phyloP scores from a whole-genome alignment of 2,888 invertebrate species.

The Ferdinandea cuprea region DNA sequence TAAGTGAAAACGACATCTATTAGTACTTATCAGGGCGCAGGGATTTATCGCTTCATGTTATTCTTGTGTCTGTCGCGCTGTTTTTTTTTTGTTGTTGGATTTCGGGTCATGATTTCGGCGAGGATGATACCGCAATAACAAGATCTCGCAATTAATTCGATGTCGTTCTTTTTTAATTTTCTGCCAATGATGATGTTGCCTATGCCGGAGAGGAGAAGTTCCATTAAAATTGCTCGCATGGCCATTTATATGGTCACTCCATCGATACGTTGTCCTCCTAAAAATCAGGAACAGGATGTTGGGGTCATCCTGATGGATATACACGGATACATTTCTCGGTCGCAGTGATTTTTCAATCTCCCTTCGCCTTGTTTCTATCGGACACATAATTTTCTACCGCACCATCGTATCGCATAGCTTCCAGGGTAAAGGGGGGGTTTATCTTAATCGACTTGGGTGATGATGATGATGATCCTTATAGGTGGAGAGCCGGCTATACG shows the following conservation, averaged over 20 bases:
- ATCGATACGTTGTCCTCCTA: conserved; percentile 7
- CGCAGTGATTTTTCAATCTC: conserved; percentile 49
- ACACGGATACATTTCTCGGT: neutral
- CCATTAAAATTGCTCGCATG: conserved; percentile 41
- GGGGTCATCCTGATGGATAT: conserved; percentile 44
- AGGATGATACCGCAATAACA: conserved; percentile 66
- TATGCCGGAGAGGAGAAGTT: conserved; percentile 32
- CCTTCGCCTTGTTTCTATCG: conserved; percentile 18
- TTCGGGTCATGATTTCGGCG: conserved; percentile 22
- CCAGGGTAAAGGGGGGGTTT: no score
- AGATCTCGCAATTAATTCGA: conserved; percentile 68
- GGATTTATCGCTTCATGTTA: conserved; percentile 69
- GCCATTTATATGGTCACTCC: neutral
- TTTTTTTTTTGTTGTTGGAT: conserved; percentile 1
- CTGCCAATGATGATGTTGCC: neutral
- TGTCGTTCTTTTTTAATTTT: neutral
- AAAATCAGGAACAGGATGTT: conserved; percentile 40
- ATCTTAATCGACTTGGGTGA: conserved; percentile 64
- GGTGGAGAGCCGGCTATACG: conserved; percentile 35
- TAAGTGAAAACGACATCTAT: conserved; percentile 74
- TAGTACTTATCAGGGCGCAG: conserved; percentile 72
- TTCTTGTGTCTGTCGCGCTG: conserved; percentile 25
- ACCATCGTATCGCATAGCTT: neutral
- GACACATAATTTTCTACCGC: conserved; percentile 31
- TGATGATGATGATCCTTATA: conserved; percentile 28